Evolutionary conservation across 1,140 invertebrate species (phyloP).

Genomic region (Ephestia elutella): DNA sequence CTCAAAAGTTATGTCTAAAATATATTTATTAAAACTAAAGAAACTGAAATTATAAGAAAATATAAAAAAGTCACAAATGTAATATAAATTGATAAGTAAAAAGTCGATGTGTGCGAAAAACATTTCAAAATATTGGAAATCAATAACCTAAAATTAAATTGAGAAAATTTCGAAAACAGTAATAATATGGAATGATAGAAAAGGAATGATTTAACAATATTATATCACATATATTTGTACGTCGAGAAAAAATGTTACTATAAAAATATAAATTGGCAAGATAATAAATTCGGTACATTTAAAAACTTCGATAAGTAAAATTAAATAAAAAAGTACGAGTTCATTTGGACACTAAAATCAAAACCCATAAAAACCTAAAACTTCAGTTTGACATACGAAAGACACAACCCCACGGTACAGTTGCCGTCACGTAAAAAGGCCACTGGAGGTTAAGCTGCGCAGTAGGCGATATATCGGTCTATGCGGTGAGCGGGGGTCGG

Average conservation of each 20-base stretch:
- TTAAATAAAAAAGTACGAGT: not conserved
- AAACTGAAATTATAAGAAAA: too few relatives aligned
- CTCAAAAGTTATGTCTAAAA: too few relatives aligned
- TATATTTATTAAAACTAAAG: too few relatives aligned
- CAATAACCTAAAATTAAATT: not conserved
- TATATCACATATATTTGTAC: not conserved
- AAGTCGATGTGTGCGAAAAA: not conserved
- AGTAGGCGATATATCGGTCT: too few relatives aligned
- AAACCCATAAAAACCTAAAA: too few relatives aligned
- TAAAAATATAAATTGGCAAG: not conserved
- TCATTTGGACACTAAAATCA: too few relatives aligned
- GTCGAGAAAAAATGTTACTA: not conserved
- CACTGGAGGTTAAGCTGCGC: too few relatives aligned
- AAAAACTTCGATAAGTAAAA: not conserved
- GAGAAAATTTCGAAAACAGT: not conserved
- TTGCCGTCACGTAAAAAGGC: too few relatives aligned
- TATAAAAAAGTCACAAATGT: too few relatives aligned
- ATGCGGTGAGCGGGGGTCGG: too few relatives aligned
- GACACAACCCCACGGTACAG: too few relatives aligned
- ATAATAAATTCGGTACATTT: not conserved
- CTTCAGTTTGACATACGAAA: too few relatives aligned
- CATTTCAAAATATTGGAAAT: not conserved
- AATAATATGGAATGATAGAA: not conserved
- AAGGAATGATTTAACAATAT: not conserved
- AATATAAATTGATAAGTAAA: not conserved